Conservation (phyloP, 2,797 vertebrate species). For the Salarias fasciatus region DNA sequence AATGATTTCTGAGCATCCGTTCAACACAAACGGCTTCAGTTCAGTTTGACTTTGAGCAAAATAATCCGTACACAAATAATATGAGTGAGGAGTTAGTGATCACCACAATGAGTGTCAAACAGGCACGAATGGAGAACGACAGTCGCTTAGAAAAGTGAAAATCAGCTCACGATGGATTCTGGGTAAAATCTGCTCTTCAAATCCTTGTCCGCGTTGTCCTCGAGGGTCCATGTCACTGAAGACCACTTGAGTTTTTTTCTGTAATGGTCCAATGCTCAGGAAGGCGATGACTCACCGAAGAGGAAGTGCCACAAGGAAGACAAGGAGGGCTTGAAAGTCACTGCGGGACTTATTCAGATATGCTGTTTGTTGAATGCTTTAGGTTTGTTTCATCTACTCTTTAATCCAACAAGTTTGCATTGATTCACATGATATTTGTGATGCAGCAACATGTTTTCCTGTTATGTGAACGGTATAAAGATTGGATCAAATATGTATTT, state of each 20-base stretch:
- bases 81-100: not conserved
- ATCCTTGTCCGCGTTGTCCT: slow-evolving; percentile 3
- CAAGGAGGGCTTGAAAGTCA: not conserved
- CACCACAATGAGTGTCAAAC: not conserved
- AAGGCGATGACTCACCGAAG: slow-evolving; percentile 2
- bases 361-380: not conserved
- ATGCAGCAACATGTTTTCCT: too few species aligned
- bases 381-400: not conserved
- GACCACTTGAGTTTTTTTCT: slow-evolving; percentile 20
- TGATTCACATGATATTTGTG: too few species aligned
- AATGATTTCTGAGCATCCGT: too few species aligned
- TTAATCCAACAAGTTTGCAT: too few species aligned
- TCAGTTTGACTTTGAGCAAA: too few species aligned
- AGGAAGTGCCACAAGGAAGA: not conserved
- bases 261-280: not conserved
- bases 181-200: slow-evolving; percentile 8
- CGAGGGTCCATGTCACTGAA: slow-evolving; percentile 10
- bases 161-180: slow-evolving; percentile 19
- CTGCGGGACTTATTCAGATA: not conserved
- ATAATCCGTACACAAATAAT: too few species aligned
- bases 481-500: too few species aligned
- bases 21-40: too few species aligned
- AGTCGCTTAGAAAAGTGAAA: slow-evolving; percentile 14
- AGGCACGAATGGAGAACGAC: slow-evolving; percentile 1
- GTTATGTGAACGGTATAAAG: too few species aligned